Evolutionary conservation across 2,113 vertebrate genomes (phyloP), one percentile per base, ranked within the genome.

Genomic region (Atrichornis clamosus): DNA sequence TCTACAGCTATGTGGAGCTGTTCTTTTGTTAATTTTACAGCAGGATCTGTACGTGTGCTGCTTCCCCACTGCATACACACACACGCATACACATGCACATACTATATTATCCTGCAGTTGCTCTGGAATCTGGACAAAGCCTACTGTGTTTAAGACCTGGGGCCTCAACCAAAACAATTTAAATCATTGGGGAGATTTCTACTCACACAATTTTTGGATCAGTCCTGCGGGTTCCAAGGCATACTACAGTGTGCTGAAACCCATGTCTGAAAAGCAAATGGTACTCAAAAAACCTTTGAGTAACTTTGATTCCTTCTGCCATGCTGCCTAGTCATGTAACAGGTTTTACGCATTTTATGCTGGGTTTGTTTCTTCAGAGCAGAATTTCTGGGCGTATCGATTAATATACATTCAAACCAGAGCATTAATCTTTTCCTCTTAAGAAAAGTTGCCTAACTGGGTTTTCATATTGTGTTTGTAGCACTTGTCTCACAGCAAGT

Each of bases 81-180:
- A 41, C 21, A 24, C 15, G 13, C 49, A 50, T 23, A 44, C 32
- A 15, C 58, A 12, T 2, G 21, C 24, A 28, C 11, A 5, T 2
- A 0, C n/a, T 1, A 1, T 27, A 22, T 18, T 64, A 18, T 33
- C 44, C 33, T 17, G 10, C 0, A 2, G 17, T 26, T 83, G 6
- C 8, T 67, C 46, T 44, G 10, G 19, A 73, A 27, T 35, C 60
- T 74, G 50, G 37, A 42, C 23, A 23, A 4, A 5, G 11, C 13
- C 35, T 37, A 0, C 17, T 49, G 28, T 16, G 14, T 55, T 1
- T 26, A 56, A 50, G 16, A 82, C 24, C 41, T 60, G 16, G 14
- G 60, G 5, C 27, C 24, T 65, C 39, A 60, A 49, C 11, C 26
- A 73, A 67, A 62, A 2, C 28, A 7, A 17, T 59, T 81, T 53